Conservation (phyloP, 2,113 vertebrate species). For the Plotosus lineatus region DNA sequence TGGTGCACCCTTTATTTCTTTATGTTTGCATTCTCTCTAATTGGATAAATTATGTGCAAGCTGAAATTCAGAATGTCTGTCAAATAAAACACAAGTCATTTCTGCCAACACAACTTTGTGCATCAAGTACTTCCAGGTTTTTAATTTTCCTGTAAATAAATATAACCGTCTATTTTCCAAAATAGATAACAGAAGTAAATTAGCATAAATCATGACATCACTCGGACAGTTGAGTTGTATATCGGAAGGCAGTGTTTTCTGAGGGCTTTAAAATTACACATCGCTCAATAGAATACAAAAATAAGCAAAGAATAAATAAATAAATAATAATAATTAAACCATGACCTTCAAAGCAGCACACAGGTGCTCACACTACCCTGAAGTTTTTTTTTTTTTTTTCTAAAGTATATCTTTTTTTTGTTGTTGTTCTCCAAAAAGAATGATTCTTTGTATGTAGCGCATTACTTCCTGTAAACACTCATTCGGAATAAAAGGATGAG, state of each 20-base stretch:
- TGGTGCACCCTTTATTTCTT: too few species aligned
- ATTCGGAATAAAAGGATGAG: background rate
- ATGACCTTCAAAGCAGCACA: background rate
- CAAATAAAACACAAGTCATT: constrained; percentile 5
- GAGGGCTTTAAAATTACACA: background rate
- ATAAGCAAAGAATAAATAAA: background rate
- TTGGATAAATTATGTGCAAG: background rate
- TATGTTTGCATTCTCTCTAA: background rate
- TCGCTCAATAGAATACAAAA: background rate
- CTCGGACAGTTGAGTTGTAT: background rate
- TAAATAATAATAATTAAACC: too few species aligned
- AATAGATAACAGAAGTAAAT: too few species aligned
- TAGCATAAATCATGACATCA: too few species aligned
- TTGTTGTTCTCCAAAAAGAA: background rate
- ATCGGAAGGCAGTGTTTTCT: background rate
- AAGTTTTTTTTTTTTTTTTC: background rate
- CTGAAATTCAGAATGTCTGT: background rate
- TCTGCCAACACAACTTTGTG: background rate
- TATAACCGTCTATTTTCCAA: too few species aligned
- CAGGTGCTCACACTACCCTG: background rate
- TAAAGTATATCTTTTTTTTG: background rate
- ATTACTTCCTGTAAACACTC: background rate
- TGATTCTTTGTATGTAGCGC: background rate
- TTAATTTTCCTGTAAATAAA: background rate
- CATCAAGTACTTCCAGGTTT: background rate